A percentile compares a stretch with the other conserved stretches of the same genome.
Conservation (phyloP, 2,797 vertebrate species). For the Chanos chanos region DNA sequence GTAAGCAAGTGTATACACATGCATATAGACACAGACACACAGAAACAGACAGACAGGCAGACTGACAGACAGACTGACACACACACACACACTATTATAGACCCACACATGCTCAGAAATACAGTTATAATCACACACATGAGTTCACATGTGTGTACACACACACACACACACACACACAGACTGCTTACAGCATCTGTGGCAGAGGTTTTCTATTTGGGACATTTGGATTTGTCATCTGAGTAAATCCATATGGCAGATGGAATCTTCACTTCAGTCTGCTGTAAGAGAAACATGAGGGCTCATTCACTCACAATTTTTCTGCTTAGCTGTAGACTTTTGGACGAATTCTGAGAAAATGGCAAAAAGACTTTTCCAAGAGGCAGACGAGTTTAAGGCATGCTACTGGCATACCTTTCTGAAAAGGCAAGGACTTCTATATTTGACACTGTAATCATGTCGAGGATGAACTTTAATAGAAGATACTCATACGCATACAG, state of each 20-base stretch:
- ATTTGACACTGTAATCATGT: slow-evolving; percentile 41
- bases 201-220: neutral
- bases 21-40: too few relatives aligned
- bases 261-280: neutral
- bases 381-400: slow-evolving; percentile 15
- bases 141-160: too few relatives aligned
- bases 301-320: too few relatives aligned
- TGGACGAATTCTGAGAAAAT: too few relatives aligned
- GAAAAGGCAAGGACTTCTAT: slow-evolving; percentile 27
- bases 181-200: neutral
- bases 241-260: neutral
- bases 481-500: slow-evolving; percentile 20
- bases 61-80: too few relatives aligned
- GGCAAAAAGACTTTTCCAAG: too few relatives aligned
- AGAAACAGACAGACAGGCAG: too few relatives aligned
- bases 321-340: too few relatives aligned
- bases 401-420: slow-evolving; percentile 23
- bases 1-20: too few relatives aligned
- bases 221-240: neutral
- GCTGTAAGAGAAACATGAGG: neutral
- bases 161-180: neutral
- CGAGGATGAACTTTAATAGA: slow-evolving; percentile 40
- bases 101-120: too few relatives aligned
- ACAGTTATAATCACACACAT: too few relatives aligned
- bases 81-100: too few relatives aligned